phyloP scores from a whole-genome alignment of 2,888 invertebrate species.

The Hydrotaea diabolus region DNA sequence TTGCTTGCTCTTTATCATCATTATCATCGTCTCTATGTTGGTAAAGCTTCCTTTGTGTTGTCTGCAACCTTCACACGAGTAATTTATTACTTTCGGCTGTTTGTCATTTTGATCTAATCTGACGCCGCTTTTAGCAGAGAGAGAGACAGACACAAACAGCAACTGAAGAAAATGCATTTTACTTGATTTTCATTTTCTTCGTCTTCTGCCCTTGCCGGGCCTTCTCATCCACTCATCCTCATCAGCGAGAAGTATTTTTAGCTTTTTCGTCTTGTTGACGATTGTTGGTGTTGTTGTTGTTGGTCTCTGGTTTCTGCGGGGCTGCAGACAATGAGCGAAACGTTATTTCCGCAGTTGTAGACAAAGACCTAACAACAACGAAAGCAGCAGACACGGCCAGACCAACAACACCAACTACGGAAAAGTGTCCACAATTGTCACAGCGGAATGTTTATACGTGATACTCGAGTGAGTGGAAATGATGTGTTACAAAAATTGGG shows the following conservation, averaged over 20 bases:
- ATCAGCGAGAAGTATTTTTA: slow-evolving; percentile 35
- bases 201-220: not conserved
- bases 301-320: not conserved
- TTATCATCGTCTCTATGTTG: slow-evolving; percentile 31
- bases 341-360: slow-evolving; percentile 28
- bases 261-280: slow-evolving; percentile 6
- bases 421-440: slow-evolving; percentile 33
- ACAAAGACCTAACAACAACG: slow-evolving; percentile 28
- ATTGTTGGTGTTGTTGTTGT: not conserved
- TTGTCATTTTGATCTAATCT: slow-evolving; percentile 71
- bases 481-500: slow-evolving; percentile 44
- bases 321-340: slow-evolving; percentile 27
- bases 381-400: not conserved
- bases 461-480: slow-evolving; percentile 35
- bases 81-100: slow-evolving; percentile 72
- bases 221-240: slow-evolving; percentile 24
- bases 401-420: slow-evolving; percentile 2
- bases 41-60: slow-evolving; percentile 32
- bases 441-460: slow-evolving; percentile 35
- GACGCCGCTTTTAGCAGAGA: slow-evolving; percentile 61
- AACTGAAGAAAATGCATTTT: slow-evolving; percentile 56
- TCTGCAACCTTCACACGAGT: slow-evolving; percentile 63
- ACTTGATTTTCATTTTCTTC: slow-evolving; percentile 30
- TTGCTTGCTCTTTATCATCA: not conserved
- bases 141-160: not conserved